Percentiles rank a stretch among this genome's conserved stretches.
Conservation (phyloP, 2,888 invertebrate genomes). For the Colostygia pectinataria region DNA sequence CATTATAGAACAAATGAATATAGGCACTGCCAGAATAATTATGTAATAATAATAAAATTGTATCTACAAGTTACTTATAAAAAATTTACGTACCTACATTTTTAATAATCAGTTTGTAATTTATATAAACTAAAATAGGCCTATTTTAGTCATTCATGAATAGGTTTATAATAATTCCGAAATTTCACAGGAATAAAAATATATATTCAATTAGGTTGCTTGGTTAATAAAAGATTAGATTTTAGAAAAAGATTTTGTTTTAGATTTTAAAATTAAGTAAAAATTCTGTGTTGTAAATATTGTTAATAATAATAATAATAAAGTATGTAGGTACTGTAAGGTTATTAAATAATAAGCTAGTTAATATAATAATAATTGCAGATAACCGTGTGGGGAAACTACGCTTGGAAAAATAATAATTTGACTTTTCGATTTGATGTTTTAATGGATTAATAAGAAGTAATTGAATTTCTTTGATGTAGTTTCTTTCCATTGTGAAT, state of each 20-base stretch:
- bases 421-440: slow-evolving; percentile 74
- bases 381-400: slow-evolving; percentile 81
- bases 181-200: not conserved
- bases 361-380: slow-evolving; percentile 48
- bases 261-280: slow-evolving; percentile 8
- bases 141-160: slow-evolving; percentile 1
- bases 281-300: slow-evolving; percentile 64
- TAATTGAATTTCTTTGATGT: slow-evolving; percentile 65
- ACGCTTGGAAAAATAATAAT: slow-evolving; percentile 77
- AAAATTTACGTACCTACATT: too few species aligned
- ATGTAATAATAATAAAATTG: not conserved
- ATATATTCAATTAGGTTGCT: slow-evolving; percentile 6
- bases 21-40: slow-evolving; percentile 56
- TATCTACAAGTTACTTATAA: too few species aligned
- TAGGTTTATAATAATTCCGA: not conserved
- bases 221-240: slow-evolving; percentile 1
- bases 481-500: slow-evolving; percentile 73
- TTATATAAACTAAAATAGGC: not conserved
- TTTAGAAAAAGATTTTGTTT: not conserved
- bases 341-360: slow-evolving; percentile 26
- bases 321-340: slow-evolving; percentile 6
- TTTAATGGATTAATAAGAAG: slow-evolving; percentile 54
- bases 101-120: too few species aligned
- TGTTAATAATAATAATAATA: slow-evolving; percentile 44
- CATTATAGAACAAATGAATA: slow-evolving; percentile 33